Percentiles rank a stretch among this genome's conserved stretches.
phyloP scores from a whole-genome alignment of 2,888 invertebrate species.

The Apomyelois bistriatella region DNA sequence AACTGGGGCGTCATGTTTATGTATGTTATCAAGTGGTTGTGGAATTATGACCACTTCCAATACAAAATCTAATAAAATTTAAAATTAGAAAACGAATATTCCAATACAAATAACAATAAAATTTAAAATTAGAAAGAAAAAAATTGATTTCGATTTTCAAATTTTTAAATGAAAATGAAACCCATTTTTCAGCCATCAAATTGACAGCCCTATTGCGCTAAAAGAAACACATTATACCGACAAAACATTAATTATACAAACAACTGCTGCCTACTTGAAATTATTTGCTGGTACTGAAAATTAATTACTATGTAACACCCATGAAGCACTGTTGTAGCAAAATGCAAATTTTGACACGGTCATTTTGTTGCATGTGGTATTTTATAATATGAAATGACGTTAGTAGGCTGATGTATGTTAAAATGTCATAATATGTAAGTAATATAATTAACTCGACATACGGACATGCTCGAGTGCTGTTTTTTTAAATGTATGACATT shows the following conservation, averaged over 20 bases:
- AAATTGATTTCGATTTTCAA: too few species aligned
- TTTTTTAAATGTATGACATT: too few species aligned
- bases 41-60: too few species aligned
- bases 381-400: background rate
- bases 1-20: too few species aligned
- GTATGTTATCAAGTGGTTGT: too few species aligned
- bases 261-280: slow-evolving; percentile 14
- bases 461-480: too few species aligned
- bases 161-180: too few species aligned
- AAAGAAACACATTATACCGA: slow-evolving; percentile 13
- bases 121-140: too few species aligned
- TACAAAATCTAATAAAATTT: too few species aligned
- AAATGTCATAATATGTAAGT: too few species aligned
- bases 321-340: slow-evolving; percentile 2
- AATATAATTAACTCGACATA: background rate
- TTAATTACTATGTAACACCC: slow-evolving; percentile 12
- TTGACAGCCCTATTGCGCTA: background rate
- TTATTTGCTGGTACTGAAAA: slow-evolving; percentile 11
- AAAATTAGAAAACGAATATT: too few species aligned
- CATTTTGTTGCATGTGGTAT: slow-evolving; percentile 5
- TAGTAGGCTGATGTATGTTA: background rate
- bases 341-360: slow-evolving; percentile 9
- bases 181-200: background rate
- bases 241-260: slow-evolving; percentile 12
- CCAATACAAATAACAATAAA: too few species aligned